Percentiles rank a stretch among this genome's conserved stretches.
phyloP scores from a whole-genome alignment of 2,797 vertebrate species.

The Mallotus villosus region DNA sequence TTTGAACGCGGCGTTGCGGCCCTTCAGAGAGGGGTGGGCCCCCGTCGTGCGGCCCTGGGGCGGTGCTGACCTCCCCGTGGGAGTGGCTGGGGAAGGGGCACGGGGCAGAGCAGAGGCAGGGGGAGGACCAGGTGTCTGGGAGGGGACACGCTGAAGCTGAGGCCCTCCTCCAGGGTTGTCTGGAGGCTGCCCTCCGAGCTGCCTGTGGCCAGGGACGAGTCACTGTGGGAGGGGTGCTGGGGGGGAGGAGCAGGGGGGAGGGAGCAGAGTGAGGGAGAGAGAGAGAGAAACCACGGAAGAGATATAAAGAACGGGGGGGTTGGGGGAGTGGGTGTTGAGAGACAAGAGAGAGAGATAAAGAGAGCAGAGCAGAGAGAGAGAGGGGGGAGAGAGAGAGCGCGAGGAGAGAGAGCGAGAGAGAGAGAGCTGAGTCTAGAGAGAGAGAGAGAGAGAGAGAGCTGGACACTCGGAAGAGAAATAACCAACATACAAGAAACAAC shows the following conservation, averaged over 20 bases:
- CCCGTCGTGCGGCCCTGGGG: slow-evolving; percentile 3
- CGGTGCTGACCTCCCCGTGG: slow-evolving; percentile 22
- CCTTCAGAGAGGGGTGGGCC: slow-evolving; percentile 36
- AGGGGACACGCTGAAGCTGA: slow-evolving; percentile 81
- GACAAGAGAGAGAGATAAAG: slow-evolving; percentile 10
- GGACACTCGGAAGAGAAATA: slow-evolving; percentile 21
- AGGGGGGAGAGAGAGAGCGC: neutral
- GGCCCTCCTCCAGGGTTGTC: slow-evolving; percentile 86
- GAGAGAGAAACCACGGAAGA: neutral
- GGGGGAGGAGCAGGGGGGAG: neutral
- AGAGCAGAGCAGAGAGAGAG: neutral
- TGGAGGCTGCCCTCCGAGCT: slow-evolving; percentile 88
- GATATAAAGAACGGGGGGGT: neutral
- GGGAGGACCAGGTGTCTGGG: slow-evolving; percentile 67
- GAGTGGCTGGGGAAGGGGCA: slow-evolving; percentile 61
- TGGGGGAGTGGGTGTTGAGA: neutral
- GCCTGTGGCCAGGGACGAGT: slow-evolving; percentile 83
- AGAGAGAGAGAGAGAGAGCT: neutral
- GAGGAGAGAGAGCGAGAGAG: neutral
- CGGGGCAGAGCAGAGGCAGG: slow-evolving; percentile 51
- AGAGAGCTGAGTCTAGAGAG: slow-evolving; percentile 10
- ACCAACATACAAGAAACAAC: slow-evolving; percentile 17
- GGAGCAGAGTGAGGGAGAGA: neutral
- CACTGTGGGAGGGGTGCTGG: slow-evolving; percentile 79
- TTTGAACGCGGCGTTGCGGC: slow-evolving; percentile 46